Conservation (phyloP, 2,797 vertebrate species). For the Orestias chungarensis region DNA sequence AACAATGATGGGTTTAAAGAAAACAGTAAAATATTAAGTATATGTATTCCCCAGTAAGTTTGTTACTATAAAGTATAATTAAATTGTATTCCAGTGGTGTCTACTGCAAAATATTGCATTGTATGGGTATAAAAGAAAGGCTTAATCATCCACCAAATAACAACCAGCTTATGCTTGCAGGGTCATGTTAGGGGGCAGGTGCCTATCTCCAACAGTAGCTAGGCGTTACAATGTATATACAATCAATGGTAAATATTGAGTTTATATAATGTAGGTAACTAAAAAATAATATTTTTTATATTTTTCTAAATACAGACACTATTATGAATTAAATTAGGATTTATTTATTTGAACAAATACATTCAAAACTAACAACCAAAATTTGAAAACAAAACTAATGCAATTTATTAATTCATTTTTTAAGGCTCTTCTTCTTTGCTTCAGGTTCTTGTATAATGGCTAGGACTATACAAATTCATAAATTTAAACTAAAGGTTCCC, state of each 20-base stretch:
- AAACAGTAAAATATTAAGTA: slow-evolving; percentile 18
- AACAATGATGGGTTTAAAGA: slow-evolving; percentile 28
- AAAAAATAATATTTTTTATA: background rate
- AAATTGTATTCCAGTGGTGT: slow-evolving; percentile 28
- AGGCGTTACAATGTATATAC: too few species aligned
- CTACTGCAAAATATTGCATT: slow-evolving; percentile 34
- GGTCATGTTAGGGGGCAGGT: too few species aligned
- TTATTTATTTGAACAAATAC: background rate
- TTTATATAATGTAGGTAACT: slow-evolving; percentile 12
- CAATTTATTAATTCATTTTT: background rate
- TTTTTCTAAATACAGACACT: background rate
- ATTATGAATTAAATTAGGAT: slow-evolving; percentile 3
- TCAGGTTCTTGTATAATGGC: background rate
- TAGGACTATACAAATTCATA: background rate
- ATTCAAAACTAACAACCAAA: background rate
- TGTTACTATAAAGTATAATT: slow-evolving; percentile 35
- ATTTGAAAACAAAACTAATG: background rate
- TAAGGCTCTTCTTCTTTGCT: background rate
- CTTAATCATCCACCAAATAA: too few species aligned
- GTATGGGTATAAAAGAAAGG: slow-evolving; percentile 40
- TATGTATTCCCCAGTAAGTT: slow-evolving; percentile 21
- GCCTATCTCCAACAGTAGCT: too few species aligned
- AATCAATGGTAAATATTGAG: slow-evolving; percentile 10
- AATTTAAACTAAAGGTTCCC: background rate
- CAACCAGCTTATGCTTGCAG: too few species aligned